Conservation (phyloP, 2,888 invertebrate genomes). For the Amblyjoppa fuscipennis region DNA sequence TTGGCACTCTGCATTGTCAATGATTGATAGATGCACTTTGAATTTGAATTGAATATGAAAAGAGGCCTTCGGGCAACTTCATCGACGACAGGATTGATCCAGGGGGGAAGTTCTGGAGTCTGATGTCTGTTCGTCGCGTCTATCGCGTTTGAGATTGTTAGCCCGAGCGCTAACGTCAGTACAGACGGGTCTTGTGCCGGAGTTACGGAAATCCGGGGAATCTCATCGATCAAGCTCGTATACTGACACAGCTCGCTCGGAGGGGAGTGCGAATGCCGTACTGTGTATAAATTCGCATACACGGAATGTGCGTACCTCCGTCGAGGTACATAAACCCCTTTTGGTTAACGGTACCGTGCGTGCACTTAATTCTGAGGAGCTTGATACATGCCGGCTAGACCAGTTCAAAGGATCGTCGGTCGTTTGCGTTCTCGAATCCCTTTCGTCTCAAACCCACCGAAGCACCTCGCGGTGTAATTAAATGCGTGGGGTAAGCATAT, state of each 20-base stretch:
- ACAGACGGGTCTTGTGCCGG: slow-evolving; percentile 16
- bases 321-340: neutral
- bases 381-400: slow-evolving; percentile 2
- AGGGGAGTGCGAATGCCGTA: slow-evolving; percentile 24
- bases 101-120: neutral
- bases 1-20: neutral
- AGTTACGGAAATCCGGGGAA: slow-evolving; percentile 50
- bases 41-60: neutral
- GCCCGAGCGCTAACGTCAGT: slow-evolving; percentile 11
- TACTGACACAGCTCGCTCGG: slow-evolving; percentile 27
- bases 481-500: slow-evolving; percentile 27
- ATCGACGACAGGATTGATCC: neutral
- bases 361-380: slow-evolving; percentile 27
- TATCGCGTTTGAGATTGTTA: slow-evolving; percentile 38
- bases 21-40: neutral
- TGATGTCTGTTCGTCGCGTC: slow-evolving; percentile 9
- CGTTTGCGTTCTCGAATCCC: neutral
- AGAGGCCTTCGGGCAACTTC: neutral
- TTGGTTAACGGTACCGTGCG: slow-evolving; percentile 4
- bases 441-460: neutral
- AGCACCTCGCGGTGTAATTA: slow-evolving; percentile 33
- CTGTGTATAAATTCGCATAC: slow-evolving; percentile 6
- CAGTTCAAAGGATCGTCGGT: slow-evolving; percentile 44
- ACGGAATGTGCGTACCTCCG: neutral
- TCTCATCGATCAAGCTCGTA: slow-evolving; percentile 63